Percentiles rank a stretch among this genome's conserved stretches.
Evolutionary conservation across 2,113 vertebrate genomes (phyloP).

Genomic region (Macquaria ambigua): DNA sequence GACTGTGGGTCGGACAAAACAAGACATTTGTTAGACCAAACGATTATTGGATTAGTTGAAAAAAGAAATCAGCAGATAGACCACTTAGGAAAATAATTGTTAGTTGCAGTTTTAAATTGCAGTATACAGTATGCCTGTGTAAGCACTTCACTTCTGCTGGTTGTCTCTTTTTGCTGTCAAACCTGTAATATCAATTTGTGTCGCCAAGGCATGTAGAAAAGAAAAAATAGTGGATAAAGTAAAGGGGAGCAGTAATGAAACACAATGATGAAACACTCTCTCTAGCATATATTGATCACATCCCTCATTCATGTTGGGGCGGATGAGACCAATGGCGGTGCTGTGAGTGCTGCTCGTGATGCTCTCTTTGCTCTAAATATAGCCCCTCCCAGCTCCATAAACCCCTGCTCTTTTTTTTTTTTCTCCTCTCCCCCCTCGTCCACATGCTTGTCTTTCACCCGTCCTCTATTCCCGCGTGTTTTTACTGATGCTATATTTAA

Average conservation of each 20-base stretch:
- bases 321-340: slow-evolving; percentile 29
- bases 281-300: slow-evolving; percentile 38
- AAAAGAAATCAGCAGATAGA: neutral
- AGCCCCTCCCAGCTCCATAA: slow-evolving; percentile 63
- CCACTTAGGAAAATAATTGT: neutral
- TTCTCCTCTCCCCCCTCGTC: slow-evolving; percentile 6
- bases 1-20: neutral
- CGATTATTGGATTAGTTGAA: neutral
- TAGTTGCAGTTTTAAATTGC: neutral
- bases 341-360: slow-evolving; percentile 57
- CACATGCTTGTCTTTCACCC: slow-evolving; percentile 75
- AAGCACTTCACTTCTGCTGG: too few relatives aligned
- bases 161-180: neutral
- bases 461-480: slow-evolving; percentile 75
- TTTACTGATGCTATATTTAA: slow-evolving; percentile 78
- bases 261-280: neutral
- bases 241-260: neutral
- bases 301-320: slow-evolving; percentile 33
- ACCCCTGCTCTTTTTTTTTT: slow-evolving; percentile 20
- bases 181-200: neutral
- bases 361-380: slow-evolving; percentile 64
- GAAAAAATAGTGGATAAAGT: neutral
- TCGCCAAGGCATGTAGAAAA: neutral
- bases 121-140: too few relatives aligned
- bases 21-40: neutral